Conservation (phyloP, 2,113 vertebrate species). For the Lagopus leucura region DNA sequence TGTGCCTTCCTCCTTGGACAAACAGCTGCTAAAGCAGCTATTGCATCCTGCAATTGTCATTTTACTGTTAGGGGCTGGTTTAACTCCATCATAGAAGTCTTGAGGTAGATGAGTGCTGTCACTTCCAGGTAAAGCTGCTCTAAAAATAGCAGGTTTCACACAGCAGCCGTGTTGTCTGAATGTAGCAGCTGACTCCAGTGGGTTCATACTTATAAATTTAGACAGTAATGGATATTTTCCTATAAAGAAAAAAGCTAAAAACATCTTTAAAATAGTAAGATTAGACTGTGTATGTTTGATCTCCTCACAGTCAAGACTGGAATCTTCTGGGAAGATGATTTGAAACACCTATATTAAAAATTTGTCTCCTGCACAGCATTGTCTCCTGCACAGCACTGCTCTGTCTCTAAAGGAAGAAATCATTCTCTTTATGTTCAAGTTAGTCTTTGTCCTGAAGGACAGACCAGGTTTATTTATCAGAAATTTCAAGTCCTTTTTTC, state of each 20-base stretch:
- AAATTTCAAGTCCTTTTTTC: not conserved
- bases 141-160: not conserved
- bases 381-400: fast-evolving
- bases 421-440: not conserved
- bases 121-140: not conserved
- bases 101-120: not conserved
- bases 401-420: not conserved
- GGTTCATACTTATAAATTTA: not conserved
- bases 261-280: not conserved
- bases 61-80: not conserved
- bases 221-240: not conserved
- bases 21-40: not conserved
- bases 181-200: not conserved
- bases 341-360: not conserved
- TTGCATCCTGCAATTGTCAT: not conserved
- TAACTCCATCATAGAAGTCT: not conserved
- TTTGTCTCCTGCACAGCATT: not conserved
- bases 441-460: not conserved
- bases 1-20: not conserved
- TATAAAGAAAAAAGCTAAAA: not conserved
- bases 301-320: fast-evolving
- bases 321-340: not conserved
- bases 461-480: not conserved
- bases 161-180: fast-evolving
- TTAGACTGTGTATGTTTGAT: not conserved